Evolutionary conservation across 2,113 vertebrate genomes (phyloP), one percentile per base, ranked within the genome.

Genomic region (Antechinus stuartii): DNA sequence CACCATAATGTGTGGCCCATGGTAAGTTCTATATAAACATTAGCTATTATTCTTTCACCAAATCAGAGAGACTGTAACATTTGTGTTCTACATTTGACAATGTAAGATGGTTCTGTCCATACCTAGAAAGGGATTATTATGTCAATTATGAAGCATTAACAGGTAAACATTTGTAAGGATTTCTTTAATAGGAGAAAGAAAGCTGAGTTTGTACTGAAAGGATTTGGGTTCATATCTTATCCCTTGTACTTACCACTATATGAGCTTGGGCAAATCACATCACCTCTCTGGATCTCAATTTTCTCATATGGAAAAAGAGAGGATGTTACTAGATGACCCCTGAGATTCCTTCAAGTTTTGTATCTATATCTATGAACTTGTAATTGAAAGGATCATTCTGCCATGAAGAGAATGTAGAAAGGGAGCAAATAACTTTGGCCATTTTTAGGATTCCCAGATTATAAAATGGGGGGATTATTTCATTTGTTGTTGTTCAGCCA

Each of bases 361-460:
- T 52, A 52, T 23, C 19, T 42, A 2, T 84, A 8, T 84, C 68
- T 23, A 23, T 84, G 35, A 84, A 19, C 19, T 84, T 84, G 53
- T 57, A 55, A 68, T 61, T 93, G 76, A 90, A 61, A 95, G 95
- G 93, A 91, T 92, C 0, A 2, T 47, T 16, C 24, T 57, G 93
- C 56, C 0, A 0, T 93, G 90, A 22, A 50, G 95, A 96, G 84
- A 46, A 50, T 12, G 0, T 84, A 93, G 50, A 94, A 76, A 54
- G 96, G 90, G 96, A 96, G 50, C 30, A 91, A 91, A 50, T 2
- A 47, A 95, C 91, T 92, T 35, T 89, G 92, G 61, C 47, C 68
- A 89, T 94, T 96, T 92, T 47, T 93, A 53, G 42, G 93, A 35
- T 57, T 95, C 91, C 54, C 50, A 84, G 90, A 93, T 90, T 54